Base-by-base conservation (phyloP, 2,888 invertebrate genomes). In the Caenorhabditis wallacei region DNA sequence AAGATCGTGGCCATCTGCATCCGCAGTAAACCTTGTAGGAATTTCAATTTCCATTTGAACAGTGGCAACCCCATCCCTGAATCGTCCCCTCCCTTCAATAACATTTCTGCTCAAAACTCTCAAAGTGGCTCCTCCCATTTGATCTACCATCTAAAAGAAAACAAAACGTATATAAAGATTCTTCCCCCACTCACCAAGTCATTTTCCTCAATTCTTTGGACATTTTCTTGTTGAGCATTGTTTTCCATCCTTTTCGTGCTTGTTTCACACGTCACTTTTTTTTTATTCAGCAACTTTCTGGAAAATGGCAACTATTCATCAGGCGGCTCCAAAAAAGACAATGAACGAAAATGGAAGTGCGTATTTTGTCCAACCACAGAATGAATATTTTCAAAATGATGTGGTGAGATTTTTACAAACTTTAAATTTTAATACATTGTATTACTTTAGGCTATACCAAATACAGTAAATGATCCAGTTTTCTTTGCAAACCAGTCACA, bases 61-160 rank as follows among this genome's bases (percentile, higher is more conserved):
- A 22, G 1, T 18, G 1, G 20, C n/a, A 1, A 40, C 40, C 1
- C 11, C 22, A 22, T n/a, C 37, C 16, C 11, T 13, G 13, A 59
- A 59, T 8, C 37, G 10, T 1, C 22, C 22, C 7, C 1, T 10
- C 0, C 20, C 40, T 20, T 22, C 7, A 20, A 16, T 13, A 2
- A 20, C 4, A 2, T 1, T n/a, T n/a, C 10, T 40, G 0, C 16
- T 8, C 2, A 13, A 2, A 0, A 59, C 40, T 1, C 11, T 10
- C 2, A 59, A 37, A 0, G 13, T 37, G 18, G 59, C 59, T 40
- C 59, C 59, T 20, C 59, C 59, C 16, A 59, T 40, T 59, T 59
- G 59, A 5, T 37, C n/a, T n/a, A n/a, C n/a, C n/a, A n/a, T 20
- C 59, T 59, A 22, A 1, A 59, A 40, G 40, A 37, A 22, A 59